phyloP scores from a whole-genome alignment of 2,797 vertebrate genomes.

The Discoglossus pictus region DNA sequence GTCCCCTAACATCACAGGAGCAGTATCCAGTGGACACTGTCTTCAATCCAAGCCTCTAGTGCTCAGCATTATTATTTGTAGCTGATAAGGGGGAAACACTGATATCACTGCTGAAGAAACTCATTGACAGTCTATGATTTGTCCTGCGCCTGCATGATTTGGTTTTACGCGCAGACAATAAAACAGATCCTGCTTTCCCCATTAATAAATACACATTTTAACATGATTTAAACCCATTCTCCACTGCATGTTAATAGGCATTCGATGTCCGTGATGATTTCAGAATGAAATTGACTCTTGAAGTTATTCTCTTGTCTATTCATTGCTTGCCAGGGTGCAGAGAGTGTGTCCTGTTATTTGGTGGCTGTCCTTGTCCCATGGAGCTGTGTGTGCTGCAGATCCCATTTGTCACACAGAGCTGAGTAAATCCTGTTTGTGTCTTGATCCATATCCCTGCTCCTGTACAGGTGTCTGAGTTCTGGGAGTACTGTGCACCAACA shows the following conservation, averaged over 20 bases:
- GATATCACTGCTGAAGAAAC: neutral
- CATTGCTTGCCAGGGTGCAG: neutral
- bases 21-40: neutral
- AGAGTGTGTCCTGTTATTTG: no score
- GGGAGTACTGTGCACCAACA: no score
- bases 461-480: no score
- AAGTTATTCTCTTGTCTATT: conserved; percentile 6
- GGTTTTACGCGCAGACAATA: neutral
- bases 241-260: neutral
- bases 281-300: neutral
- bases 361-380: no score
- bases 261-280: neutral
- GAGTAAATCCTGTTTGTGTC: no score
- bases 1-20: neutral
- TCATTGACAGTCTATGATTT: conserved; percentile 12
- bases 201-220: conserved; percentile 11
- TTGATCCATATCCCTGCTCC: no score
- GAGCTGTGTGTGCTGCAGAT: no score
- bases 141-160: neutral
- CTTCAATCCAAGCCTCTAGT: neutral
- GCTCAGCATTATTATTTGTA: conserved; percentile 21
- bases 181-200: neutral
- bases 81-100: neutral
- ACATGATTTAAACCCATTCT: no score
- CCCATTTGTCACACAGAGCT: no score